Conservation (phyloP, 1,140 invertebrate genomes). For the Aethina tumida region DNA sequence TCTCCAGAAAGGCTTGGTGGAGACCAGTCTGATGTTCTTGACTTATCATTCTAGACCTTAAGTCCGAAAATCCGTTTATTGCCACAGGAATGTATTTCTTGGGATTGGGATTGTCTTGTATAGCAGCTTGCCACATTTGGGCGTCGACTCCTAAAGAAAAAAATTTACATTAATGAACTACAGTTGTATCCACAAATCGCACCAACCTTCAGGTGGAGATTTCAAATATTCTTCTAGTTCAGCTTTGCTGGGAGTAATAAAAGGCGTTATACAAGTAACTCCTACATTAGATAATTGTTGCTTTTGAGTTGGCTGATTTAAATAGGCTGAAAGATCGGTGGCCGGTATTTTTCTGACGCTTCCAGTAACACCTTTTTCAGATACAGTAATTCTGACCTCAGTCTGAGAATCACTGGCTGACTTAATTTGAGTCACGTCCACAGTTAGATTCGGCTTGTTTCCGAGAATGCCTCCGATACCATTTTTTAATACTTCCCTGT, state of each 20-base stretch:
- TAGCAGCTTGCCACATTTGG: constrained; percentile 80
- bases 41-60: constrained; percentile 73
- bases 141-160: constrained; percentile 55
- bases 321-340: constrained; percentile 56
- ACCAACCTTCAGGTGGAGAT: constrained; percentile 66
- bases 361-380: constrained; percentile 61
- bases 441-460: constrained; percentile 71
- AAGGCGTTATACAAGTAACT: constrained; percentile 44
- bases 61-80: constrained; percentile 79
- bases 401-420: constrained; percentile 62
- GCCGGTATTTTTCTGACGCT: constrained; percentile 62
- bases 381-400: constrained; percentile 62
- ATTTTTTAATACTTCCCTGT: constrained; percentile 62
- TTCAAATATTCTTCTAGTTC: constrained; percentile 84
- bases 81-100: constrained; percentile 83
- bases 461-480: constrained; percentile 61
- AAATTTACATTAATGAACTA: constrained; percentile 3
- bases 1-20: constrained; percentile 63
- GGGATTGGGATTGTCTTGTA: constrained; percentile 86
- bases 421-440: constrained; percentile 68
- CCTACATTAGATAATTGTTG: constrained; percentile 59
- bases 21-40: constrained; percentile 73
- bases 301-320: constrained; percentile 58
- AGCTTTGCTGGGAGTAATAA: constrained; percentile 55
- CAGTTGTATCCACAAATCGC: neutral